These are phyloP conservation scores for Charadrius vociferus DNA, from an alignment of 2,113 vertebrate genomes.

Conservation along the genomic window DNA sequence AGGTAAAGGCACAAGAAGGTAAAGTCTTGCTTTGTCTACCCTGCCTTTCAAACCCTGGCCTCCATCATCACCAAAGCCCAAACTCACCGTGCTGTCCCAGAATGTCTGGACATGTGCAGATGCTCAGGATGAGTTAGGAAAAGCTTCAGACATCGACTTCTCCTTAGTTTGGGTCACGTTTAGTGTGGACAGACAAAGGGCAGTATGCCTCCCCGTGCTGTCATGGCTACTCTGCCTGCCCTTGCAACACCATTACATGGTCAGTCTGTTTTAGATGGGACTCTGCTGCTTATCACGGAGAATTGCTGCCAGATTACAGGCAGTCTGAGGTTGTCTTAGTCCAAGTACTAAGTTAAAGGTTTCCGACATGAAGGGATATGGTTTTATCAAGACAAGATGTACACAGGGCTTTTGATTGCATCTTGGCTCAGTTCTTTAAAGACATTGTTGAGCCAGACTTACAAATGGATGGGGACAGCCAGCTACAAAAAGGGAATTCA, in stretches of 20 bases:
- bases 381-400: not conserved
- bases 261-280: not conserved
- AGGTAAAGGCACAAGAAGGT: not conserved
- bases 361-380: not conserved
- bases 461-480: not conserved
- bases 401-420: no score
- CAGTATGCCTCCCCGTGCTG: not conserved
- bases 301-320: not conserved
- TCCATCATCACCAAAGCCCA: rapidly evolving
- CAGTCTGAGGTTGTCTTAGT: not conserved
- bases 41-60: not conserved
- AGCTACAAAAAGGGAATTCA: not conserved
- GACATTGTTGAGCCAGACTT: not conserved
- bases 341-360: not conserved
- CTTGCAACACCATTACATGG: not conserved
- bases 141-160: not conserved
- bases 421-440: not conserved
- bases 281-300: not conserved
- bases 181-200: rapidly evolving
- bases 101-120: not conserved
- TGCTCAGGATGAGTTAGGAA: not conserved
- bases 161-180: not conserved
- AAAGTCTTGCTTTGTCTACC: not conserved
- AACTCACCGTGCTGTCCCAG: not conserved
- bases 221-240: not conserved